phyloP scores from a whole-genome alignment of 2,888 invertebrate species.

The Sminthurides aquaticus region DNA sequence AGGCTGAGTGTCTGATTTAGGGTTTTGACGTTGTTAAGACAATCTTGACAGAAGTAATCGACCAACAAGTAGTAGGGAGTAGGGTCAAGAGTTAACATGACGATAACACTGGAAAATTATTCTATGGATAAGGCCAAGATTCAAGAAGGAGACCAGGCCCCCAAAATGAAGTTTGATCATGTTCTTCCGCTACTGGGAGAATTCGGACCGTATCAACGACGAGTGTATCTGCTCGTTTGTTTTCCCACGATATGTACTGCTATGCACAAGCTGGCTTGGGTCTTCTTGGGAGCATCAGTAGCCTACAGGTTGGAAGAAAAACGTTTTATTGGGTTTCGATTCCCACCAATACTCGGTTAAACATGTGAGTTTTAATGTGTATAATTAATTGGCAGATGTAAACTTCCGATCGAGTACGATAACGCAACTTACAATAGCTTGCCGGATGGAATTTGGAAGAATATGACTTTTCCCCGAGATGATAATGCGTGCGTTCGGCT shows the following conservation, averaged over 20 bases:
- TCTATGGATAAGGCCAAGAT: too few relatives aligned
- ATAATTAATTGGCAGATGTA: constrained; percentile 51
- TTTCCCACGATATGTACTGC: constrained; percentile 65
- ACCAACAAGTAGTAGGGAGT: too few relatives aligned
- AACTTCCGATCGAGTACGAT: constrained; percentile 53
- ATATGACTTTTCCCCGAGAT: constrained; percentile 28
- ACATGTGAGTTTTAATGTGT: neutral
- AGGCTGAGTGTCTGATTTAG: too few relatives aligned
- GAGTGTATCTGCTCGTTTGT: constrained; percentile 61
- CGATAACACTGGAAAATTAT: too few relatives aligned
- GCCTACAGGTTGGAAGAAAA: constrained; percentile 53
- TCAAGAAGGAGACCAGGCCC: too few relatives aligned
- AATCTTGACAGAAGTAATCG: too few relatives aligned
- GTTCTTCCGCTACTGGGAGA: constrained; percentile 61
- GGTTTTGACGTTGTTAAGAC: too few relatives aligned
- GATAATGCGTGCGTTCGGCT: constrained; percentile 51
- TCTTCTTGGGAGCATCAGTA: constrained; percentile 61
- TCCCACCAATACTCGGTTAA: too few relatives aligned
- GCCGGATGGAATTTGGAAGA: constrained; percentile 46
- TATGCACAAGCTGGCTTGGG: constrained; percentile 64
- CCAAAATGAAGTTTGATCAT: constrained; percentile 65
- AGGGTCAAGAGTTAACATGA: too few relatives aligned
- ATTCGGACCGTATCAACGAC: constrained; percentile 62
- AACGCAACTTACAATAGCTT: constrained; percentile 51
- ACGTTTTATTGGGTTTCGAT: too few relatives aligned